Evolutionary conservation across 2,888 invertebrate genomes (phyloP).

Genomic region (Arrhopalites spinosus): DNA sequence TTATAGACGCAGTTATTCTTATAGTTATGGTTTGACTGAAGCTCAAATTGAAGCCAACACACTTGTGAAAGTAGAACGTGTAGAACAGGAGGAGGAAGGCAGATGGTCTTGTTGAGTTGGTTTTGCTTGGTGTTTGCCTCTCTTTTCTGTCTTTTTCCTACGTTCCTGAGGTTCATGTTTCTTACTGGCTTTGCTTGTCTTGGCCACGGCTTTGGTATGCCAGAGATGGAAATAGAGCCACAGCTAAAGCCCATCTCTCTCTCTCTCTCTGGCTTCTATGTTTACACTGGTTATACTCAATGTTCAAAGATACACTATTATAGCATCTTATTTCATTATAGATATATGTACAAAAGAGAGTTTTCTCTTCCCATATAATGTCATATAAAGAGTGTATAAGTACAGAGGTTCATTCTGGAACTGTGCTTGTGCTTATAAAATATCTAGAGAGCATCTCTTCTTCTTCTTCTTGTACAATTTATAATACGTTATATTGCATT

Average conservation of each 20-base stretch:
- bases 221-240: not conserved
- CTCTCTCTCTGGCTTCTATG: not conserved
- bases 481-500: too few species aligned
- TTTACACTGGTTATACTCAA: not conserved
- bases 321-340: not conserved
- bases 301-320: not conserved
- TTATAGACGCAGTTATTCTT: too few species aligned
- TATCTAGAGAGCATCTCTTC: too few species aligned
- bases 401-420: too few species aligned
- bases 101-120: slow-evolving; percentile 29
- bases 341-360: not conserved
- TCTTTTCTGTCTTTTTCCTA: not conserved
- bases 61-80: slow-evolving; percentile 34
- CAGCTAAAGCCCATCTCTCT: not conserved
- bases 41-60: not conserved
- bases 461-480: too few species aligned
- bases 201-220: not conserved
- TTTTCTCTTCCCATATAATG: not conserved
- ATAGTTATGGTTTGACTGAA: too few species aligned
- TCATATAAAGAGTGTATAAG: too few species aligned
- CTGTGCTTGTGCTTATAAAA: too few species aligned
- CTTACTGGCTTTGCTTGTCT: not conserved
- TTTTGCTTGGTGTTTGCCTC: slow-evolving; percentile 6
- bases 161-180: slow-evolving; percentile 3
- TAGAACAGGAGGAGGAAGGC: slow-evolving; percentile 28